Base-by-base conservation (phyloP, 64 coral and sea anemone genomes). In the Dendrophyllia cribrosa region DNA sequence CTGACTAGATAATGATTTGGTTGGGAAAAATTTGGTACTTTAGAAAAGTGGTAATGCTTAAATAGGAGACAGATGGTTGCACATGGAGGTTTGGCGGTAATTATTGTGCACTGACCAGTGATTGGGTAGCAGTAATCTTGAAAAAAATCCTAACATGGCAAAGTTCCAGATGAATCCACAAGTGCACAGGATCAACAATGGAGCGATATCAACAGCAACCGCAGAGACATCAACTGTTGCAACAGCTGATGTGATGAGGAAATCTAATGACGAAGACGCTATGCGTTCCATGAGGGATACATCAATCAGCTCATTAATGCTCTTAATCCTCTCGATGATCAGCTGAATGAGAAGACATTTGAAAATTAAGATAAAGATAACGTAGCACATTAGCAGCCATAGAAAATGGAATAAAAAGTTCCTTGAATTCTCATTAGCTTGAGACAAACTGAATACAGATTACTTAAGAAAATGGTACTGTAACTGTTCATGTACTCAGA, bases 161-260 rank as follows among this genome's bases (percentile, higher is more conserved):
- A 95, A 95, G 83, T 95, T 95, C 94, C 94, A 95, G 71, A 66
- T 59, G 23, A 95, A 95, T 5, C 94, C 94, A 72, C 89, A 91
- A 58, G 64, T 63, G 64, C 94, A 95, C 43, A 95, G 74, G 67
- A 95, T 95, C 48, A 95, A 24, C 22, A 95, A 58, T 25, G 94
- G 94, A 11, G 72, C 94, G 19, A 95, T 95, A 23, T 95, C 94
- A n/a, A 95, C 94, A 45, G 94, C 83, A 45, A 95, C 89, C 4
- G 94, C 94, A 6, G 88, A 82, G 17, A 95, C 72, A 75, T 95
- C 89, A 4, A 95, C 94, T 6, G 89, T 95, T 13, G 94, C 82
- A 20, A 95, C 83, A 15, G 94, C 94, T 8, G 94, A 79, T 12
- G 90, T 91, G 13, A 95, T 91, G 48, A 95, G 94, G 75, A 95